Conservation (phyloP, 2,888 invertebrate genomes). For the Hylaea fasciaria region DNA sequence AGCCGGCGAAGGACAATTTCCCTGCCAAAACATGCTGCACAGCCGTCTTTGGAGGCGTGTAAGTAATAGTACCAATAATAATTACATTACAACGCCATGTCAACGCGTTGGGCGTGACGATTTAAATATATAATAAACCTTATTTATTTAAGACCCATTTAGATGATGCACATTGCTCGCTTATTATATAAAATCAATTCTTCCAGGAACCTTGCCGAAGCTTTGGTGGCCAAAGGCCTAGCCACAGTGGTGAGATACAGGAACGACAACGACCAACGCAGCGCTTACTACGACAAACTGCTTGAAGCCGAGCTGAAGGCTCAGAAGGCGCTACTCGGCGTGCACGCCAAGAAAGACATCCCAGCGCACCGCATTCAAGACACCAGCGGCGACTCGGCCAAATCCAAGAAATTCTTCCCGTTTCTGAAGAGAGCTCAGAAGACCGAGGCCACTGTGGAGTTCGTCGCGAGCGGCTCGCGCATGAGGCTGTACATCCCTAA, state of each 20-base stretch:
- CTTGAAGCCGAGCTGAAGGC: constrained; percentile 97
- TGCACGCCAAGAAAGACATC: constrained; percentile 95
- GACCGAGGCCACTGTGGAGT: constrained; percentile 97
- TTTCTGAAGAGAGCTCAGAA: constrained; percentile 96
- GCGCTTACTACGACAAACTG: constrained; percentile 96
- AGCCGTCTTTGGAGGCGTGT: constrained; percentile 88
- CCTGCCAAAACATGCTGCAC: constrained; percentile 99
- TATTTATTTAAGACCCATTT: no score
- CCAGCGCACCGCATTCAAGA: constrained; percentile 94
- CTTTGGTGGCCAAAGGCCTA: constrained; percentile 95
- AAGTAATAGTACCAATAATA: constrained; percentile 53
- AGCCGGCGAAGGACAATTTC: constrained; percentile 96
- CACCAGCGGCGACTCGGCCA: constrained; percentile 91
- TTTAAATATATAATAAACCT: no score
- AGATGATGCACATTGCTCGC: no score
- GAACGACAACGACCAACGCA: constrained; percentile 98
- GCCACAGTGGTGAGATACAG: constrained; percentile 97
- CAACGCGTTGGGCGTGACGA: no score
- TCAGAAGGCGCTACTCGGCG: constrained; percentile 90
- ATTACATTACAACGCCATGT: no score
- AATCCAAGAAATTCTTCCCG: constrained; percentile 96
- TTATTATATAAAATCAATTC: no score
- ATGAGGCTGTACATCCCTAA: constrained; percentile 97
- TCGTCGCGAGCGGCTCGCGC: constrained; percentile 98
- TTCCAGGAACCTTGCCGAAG: constrained; percentile 95